These are phyloP conservation scores for Rattus rattus DNA, from an alignment of 2,113 vertebrate species.

Conservation along the genomic window DNA sequence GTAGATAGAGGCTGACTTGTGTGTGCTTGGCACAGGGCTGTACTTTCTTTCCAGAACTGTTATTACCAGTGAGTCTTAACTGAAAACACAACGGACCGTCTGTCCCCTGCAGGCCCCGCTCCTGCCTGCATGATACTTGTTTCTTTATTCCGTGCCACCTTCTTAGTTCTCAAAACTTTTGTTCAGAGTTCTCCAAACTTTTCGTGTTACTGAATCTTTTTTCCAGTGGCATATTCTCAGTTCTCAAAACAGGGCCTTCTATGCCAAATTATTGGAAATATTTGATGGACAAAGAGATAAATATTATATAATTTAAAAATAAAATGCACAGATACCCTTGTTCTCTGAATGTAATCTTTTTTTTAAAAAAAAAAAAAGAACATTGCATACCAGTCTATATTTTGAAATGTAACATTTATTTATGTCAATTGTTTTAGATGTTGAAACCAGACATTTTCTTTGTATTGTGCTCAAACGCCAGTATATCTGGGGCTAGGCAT, in stretches of 20 bases:
- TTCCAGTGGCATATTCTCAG: neutral
- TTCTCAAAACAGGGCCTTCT: neutral
- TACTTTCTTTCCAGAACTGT: neutral
- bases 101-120: neutral
- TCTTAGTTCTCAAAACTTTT: neutral
- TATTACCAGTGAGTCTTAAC: neutral
- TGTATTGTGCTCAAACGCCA: neutral
- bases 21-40: no score
- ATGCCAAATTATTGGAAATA: neutral
- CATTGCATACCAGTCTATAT: neutral
- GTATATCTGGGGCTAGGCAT: neutral
- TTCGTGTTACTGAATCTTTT: neutral
- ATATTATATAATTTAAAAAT: neutral
- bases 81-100: neutral
- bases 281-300: neutral
- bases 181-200: no score
- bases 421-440: neutral
- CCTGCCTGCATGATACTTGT: fast-evolving
- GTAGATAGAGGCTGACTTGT: no score
- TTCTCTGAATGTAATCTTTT: neutral
- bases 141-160: neutral
- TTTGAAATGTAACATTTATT: neutral
- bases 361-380: neutral
- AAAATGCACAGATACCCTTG: neutral
- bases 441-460: neutral